A percentile compares a stretch with the other conserved stretches of the same genome.
Evolutionary conservation across 2,888 invertebrate species (phyloP).

Genomic region (Apocheima hispidaria): DNA sequence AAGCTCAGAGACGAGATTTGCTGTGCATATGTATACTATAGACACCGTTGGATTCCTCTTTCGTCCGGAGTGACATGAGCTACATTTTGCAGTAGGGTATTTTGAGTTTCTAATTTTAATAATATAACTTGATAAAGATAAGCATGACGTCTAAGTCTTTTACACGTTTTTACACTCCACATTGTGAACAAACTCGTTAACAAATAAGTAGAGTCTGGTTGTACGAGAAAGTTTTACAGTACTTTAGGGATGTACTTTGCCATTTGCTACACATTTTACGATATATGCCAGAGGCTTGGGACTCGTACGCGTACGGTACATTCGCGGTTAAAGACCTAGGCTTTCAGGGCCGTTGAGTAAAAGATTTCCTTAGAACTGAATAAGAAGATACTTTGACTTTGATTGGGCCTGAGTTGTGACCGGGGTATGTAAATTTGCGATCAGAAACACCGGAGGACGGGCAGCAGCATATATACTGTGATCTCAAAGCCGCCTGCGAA

Average conservation of each 20-base stretch:
- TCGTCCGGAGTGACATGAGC: no score
- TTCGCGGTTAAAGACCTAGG: neutral
- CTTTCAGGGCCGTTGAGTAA: neutral
- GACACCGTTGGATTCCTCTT: no score
- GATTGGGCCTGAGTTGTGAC: neutral
- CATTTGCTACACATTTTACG: constrained; percentile 6
- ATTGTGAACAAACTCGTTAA: neutral
- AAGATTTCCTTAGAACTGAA: neutral
- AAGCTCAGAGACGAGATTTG: no score
- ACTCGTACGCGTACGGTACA: neutral
- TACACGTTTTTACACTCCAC: neutral
- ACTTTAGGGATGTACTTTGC: constrained; percentile 12
- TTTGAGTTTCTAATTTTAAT: no score
- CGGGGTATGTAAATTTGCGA: no score
- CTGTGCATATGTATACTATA: no score
- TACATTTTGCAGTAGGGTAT: no score
- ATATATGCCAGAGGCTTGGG: constrained; percentile 1
- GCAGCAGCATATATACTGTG: no score
- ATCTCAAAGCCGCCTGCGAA: no score
- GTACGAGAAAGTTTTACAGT: constrained; percentile 10
- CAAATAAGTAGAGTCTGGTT: constrained; percentile 4
- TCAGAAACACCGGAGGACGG: no score
- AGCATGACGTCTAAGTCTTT: no score
- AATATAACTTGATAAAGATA: no score
- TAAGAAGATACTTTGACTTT: neutral